Conservation (phyloP, 2,888 invertebrate species). For the Xestobium rufovillosum region DNA sequence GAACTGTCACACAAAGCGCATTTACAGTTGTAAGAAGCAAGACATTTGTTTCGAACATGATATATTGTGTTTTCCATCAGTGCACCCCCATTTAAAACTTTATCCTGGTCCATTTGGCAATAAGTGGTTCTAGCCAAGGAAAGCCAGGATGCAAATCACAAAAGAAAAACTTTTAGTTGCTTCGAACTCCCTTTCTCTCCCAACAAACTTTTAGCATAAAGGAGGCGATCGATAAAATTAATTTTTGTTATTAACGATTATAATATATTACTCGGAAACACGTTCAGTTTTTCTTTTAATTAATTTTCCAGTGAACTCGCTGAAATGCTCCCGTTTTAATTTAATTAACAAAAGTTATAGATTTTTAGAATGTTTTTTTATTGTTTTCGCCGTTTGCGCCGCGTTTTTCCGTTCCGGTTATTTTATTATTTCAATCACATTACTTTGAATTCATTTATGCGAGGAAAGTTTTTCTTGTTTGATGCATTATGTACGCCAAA, state of each 20-base stretch:
- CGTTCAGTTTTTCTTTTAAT: constrained; percentile 40
- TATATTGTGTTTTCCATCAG: too few species aligned
- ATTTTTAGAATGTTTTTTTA: constrained; percentile 26
- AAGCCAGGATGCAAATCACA: constrained; percentile 3
- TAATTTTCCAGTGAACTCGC: constrained; percentile 31
- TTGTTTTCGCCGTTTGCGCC: too few species aligned
- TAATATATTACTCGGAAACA: constrained; percentile 39
- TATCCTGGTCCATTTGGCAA: constrained; percentile 15
- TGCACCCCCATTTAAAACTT: constrained; percentile 12
- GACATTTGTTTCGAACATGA: too few species aligned
- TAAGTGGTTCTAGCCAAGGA: too few species aligned
- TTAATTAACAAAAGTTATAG: constrained; percentile 39
- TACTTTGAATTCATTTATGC: too few species aligned
- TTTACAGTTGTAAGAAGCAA: too few species aligned
- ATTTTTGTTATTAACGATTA: constrained; percentile 43
- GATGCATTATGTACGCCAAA: too few species aligned
- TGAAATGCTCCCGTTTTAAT: constrained; percentile 37
- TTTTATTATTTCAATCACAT: too few species aligned
- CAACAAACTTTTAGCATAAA: constrained; percentile 28
- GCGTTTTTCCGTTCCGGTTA: too few species aligned
- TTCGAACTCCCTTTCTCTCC: not conserved
- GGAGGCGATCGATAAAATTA: constrained; percentile 39
- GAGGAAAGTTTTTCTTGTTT: too few species aligned
- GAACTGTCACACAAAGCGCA: too few species aligned
- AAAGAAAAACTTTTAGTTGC: not conserved